These are phyloP conservation scores for Brenthis daphne DNA, from an alignment of 2,888 invertebrate genomes.

Conservation along the genomic window DNA sequence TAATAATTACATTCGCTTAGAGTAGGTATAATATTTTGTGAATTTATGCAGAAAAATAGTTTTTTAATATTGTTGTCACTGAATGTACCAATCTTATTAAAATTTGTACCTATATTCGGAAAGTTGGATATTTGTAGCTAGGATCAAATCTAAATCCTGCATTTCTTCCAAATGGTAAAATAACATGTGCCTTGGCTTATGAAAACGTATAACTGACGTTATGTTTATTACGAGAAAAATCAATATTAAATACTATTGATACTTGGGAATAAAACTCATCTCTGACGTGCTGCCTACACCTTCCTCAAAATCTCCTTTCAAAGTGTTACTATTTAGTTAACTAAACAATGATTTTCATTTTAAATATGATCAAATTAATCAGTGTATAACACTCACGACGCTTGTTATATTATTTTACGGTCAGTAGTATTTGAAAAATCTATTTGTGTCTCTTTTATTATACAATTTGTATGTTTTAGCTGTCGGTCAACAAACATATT, in stretches of 20 bases:
- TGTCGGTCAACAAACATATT: constrained; percentile 18
- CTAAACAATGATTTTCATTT: not conserved
- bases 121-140: constrained; percentile 82
- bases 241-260: constrained; percentile 46
- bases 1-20: constrained; percentile 77
- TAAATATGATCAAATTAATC: not conserved
- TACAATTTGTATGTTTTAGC: constrained; percentile 8
- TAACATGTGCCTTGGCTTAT: constrained; percentile 80
- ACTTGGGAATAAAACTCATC: constrained; percentile 52
- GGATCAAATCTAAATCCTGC: constrained; percentile 80
- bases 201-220: constrained; percentile 70
- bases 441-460: constrained; percentile 4
- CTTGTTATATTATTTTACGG: constrained; percentile 6
- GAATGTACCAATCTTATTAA: constrained; percentile 81
- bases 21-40: constrained; percentile 80
- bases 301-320: constrained; percentile 16
- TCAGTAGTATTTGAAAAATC: not conserved
- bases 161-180: constrained; percentile 75
- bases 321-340: not conserved
- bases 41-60: constrained; percentile 81
- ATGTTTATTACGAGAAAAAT: constrained; percentile 63
- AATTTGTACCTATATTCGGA: constrained; percentile 81
- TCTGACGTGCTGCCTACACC: constrained; percentile 61
- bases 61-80: constrained; percentile 83
- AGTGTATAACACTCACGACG: constrained; percentile 1